Percentiles rank a stretch among this genome's conserved stretches.
phyloP scores from a whole-genome alignment of 2,113 vertebrate genomes.

The Psilopsiagon aymara region DNA sequence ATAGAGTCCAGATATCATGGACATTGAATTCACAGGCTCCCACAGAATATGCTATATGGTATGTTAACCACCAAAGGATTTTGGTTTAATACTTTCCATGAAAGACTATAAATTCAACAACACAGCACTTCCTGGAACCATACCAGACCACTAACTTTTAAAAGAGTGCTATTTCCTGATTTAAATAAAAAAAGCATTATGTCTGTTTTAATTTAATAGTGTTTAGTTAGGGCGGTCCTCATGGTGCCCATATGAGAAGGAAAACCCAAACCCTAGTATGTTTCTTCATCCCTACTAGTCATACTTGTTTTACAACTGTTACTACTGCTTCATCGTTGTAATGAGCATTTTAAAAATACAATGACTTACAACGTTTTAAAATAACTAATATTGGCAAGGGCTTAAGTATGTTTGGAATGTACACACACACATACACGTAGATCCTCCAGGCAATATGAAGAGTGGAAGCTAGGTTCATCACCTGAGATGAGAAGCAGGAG shows the following conservation, averaged over 20 bases:
- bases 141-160: not conserved
- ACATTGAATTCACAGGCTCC: not conserved
- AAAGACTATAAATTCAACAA: conserved; percentile 6
- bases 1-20: not conserved
- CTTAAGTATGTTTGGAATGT: not conserved
- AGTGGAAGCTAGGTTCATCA: not conserved
- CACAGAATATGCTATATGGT: not conserved
- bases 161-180: not conserved
- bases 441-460: not conserved
- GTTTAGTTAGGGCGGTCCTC: not conserved
- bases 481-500: not conserved
- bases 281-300: not conserved
- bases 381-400: not conserved
- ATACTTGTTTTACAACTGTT: not conserved
- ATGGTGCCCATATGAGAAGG: not conserved
- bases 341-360: not conserved
- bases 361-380: not conserved
- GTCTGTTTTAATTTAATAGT: not conserved
- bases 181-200: not conserved
- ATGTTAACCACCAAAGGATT: conserved; percentile 1
- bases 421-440: not conserved
- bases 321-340: not conserved
- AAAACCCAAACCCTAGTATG: not conserved
- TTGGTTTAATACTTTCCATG: not conserved
- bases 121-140: not conserved